These are phyloP conservation scores for Dicycla oo DNA, from an alignment of 2,888 invertebrate genomes.

Conservation along the genomic window DNA sequence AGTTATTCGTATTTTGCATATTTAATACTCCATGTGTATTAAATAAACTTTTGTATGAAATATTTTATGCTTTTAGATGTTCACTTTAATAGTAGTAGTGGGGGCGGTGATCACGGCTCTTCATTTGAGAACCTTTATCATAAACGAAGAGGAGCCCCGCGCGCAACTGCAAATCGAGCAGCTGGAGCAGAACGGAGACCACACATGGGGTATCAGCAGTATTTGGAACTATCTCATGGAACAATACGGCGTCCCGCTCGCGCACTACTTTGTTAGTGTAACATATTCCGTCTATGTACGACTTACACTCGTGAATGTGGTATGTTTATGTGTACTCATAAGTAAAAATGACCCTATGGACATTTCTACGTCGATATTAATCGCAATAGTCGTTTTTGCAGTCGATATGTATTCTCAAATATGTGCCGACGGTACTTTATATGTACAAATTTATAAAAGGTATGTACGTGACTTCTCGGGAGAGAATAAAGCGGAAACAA, in stretches of 20 bases:
- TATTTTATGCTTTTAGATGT: constrained; percentile 67
- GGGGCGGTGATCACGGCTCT: constrained; percentile 61
- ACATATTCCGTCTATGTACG: constrained; percentile 74
- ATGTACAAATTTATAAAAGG: constrained; percentile 77
- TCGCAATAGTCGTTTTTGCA: constrained; percentile 54
- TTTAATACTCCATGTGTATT: constrained; percentile 55
- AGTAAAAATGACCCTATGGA: background rate
- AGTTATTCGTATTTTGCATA: constrained; percentile 49
- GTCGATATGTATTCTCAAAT: constrained; percentile 79
- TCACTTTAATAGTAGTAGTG: constrained; percentile 66
- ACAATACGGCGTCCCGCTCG: constrained; percentile 72
- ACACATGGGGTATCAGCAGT: constrained; percentile 30
- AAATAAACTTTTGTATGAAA: constrained; percentile 55
- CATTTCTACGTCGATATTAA: background rate
- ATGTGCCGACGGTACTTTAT: constrained; percentile 79
- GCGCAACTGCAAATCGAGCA: constrained; percentile 30
- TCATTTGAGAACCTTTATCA: constrained; percentile 61
- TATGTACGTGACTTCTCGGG: constrained; percentile 75
- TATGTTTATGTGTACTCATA: constrained; percentile 61
- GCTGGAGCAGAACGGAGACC: constrained; percentile 41
- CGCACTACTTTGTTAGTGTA: constrained; percentile 72
- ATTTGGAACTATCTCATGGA: constrained; percentile 69
- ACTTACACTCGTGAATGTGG: constrained; percentile 77
- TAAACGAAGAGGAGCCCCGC: constrained; percentile 64
- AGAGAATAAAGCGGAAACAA: constrained; percentile 76